These are phyloP conservation scores for Lycophotia porphyrea DNA, from an alignment of 2,888 invertebrate species.

Conservation along the genomic window DNA sequence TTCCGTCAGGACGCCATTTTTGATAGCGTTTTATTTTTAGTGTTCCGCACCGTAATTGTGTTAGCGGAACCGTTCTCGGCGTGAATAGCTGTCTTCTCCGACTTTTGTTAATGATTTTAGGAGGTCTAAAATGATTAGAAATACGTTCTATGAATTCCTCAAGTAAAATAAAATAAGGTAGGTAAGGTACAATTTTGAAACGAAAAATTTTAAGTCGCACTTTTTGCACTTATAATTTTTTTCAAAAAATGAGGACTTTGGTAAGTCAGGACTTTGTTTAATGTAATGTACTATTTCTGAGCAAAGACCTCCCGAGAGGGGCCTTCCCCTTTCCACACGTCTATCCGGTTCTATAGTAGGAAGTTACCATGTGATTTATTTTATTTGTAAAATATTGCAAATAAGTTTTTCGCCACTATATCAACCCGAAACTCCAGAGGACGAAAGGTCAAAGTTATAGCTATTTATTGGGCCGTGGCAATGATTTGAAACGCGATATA, in stretches of 20 bases:
- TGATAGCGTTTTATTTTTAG: constrained; percentile 67
- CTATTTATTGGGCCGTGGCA: constrained; percentile 43
- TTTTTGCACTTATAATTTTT: background rate
- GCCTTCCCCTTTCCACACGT: background rate
- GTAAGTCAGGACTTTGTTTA: background rate
- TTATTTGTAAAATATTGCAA: background rate
- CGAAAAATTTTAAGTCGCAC: background rate
- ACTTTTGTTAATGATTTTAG: constrained; percentile 38
- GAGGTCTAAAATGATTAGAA: background rate
- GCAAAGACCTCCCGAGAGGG: background rate
- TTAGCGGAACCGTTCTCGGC: constrained; percentile 47
- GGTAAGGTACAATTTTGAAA: background rate
- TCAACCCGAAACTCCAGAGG: constrained; percentile 25
- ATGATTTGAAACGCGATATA: constrained; percentile 62
- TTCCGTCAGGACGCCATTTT: constrained; percentile 60
- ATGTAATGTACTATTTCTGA: background rate
- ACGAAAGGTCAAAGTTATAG: constrained; percentile 47
- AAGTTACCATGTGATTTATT: background rate
- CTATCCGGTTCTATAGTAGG: background rate
- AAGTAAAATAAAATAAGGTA: too few species aligned
- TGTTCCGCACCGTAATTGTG: constrained; percentile 59
- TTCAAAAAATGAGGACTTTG: background rate
- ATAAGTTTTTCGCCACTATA: constrained; percentile 19
- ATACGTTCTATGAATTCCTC: background rate
- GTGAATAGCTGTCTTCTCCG: constrained; percentile 41